These are phyloP conservation scores for Carapus acus DNA, from an alignment of 2,797 vertebrate genomes.

Conservation along the genomic window DNA sequence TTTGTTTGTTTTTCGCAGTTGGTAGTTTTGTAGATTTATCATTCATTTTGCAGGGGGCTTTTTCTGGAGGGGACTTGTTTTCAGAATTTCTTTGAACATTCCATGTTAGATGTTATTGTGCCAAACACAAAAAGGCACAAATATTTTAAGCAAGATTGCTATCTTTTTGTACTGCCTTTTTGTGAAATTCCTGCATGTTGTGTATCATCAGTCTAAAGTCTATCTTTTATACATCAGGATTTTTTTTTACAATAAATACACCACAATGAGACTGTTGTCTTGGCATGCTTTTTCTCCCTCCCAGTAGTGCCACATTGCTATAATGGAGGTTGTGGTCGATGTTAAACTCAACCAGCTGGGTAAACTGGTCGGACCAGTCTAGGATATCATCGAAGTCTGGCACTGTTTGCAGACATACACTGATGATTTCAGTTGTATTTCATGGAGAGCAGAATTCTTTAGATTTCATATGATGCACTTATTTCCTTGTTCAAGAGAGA, in stretches of 20 bases:
- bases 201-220: slow-evolving; percentile 51
- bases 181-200: slow-evolving; percentile 57
- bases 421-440: no score
- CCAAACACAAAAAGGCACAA: slow-evolving; percentile 45
- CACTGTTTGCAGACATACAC: no score
- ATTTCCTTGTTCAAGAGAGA: no score
- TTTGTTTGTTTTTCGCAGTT: slow-evolving; percentile 24
- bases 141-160: slow-evolving; percentile 31
- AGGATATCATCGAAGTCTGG: no score
- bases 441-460: no score
- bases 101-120: slow-evolving; percentile 41
- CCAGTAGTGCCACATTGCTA: no score
- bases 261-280: no score
- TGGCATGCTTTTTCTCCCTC: no score
- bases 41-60: slow-evolving; percentile 24
- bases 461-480: no score
- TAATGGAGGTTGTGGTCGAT: no score
- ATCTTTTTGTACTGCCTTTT: slow-evolving; percentile 41
- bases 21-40: slow-evolving; percentile 7
- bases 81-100: slow-evolving; percentile 50
- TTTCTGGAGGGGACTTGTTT: slow-evolving; percentile 13
- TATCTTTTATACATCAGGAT: slow-evolving; percentile 61
- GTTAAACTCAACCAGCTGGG: no score
- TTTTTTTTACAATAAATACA: slow-evolving; percentile 72
- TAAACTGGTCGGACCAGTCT: no score